Evolutionary conservation across 2,113 vertebrate genomes (phyloP), one percentile per base, ranked within the genome.

Genomic region (Ammospiza caudacuta): DNA sequence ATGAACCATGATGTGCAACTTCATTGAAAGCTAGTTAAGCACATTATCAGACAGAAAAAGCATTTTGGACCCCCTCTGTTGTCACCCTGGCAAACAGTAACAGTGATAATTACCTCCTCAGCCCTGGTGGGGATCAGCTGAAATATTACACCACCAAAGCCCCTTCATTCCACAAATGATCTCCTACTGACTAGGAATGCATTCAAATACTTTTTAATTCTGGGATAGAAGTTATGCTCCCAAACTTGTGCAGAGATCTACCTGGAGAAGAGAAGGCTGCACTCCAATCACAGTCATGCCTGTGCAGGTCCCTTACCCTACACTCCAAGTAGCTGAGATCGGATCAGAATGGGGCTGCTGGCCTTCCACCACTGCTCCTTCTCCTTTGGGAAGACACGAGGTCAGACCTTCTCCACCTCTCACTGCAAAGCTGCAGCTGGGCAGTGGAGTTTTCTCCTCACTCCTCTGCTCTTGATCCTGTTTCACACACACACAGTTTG

Each of bases 1-100:
- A 74, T 69, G 92, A 96, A 89, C 83, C 90, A 86, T 89, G 86
- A 87, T 59, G 51, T 47, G 67, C 69, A 90, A 89, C 62, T 94
- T 54, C 91, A 92, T 4, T 89, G 49, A 92, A 79, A 87, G 62
- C 46, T 37, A 68, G 59, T 92, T 94, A 94, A 92, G 89, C 41
- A 58, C 67, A 46, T 74, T 81, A 63, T 47, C 67, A 78, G 59
- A 94, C 35, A 90, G 89, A 94, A 81, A 73, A 86, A 83, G 59
- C 52, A 85, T 85, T 92, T 93, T 86, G 3, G 3, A 74, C 33
- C 15, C 51, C 41, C 73, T 41, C 43, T 58, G 68, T 80, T 83
- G 67, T 88, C 83, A 92, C 31, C 55, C 31, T 66, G 57, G 73
- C 82, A 86, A 76, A 64, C 6, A 49, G 37, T 59, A 87, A 76